Evolutionary conservation across 1,140 invertebrate genomes (phyloP), one percentile per base, ranked within the genome.

Genomic region (Calycopis cecrops): DNA sequence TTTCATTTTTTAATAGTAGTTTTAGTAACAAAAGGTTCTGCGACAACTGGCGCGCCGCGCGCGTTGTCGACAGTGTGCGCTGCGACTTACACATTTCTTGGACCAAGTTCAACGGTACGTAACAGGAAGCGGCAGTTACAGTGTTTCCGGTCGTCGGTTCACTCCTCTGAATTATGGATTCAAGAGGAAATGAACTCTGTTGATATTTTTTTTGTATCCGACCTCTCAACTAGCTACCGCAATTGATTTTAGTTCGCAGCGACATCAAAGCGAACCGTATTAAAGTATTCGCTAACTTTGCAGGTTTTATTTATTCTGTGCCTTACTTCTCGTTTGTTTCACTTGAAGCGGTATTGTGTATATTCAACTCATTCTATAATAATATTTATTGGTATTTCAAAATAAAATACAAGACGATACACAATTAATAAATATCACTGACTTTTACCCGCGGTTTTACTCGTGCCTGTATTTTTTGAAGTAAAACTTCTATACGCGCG

Each of bases 101-200:
- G 61, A 61, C 60, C 55, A 60, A 54, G 52, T 55, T 67, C 68
- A 77, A 64, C 71, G 63, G 50, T 59, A 67, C 65, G 71, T 65
- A 73, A 73, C 69, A 67, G 76, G 71, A 79, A 76, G 67, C 68
- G 70, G 72, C 70, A 70, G 74, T 77, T 73, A 70, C 73, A 69
- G 57, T 55, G 67, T 59, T 77, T 76, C 73, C 74, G 76, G 69
- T 75, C 73, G 67, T 37, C 69, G 74, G 69, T 71, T 75, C 69
- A 63, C 71, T 62, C 60, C 66, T 56, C 65, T 72, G 75, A 74
- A 74, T 81, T 82, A 76, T 76, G 70, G 68, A 75, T 74, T 69
- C 70, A 57, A 57, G 62, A 63, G 65, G 69, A 71, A 70, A 66
- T 71, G 60, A 71, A 63, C 57, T 63, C 55, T 68, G 53, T 59